Evolutionary conservation across 2,888 invertebrate genomes (phyloP), one percentile per base, ranked within the genome.

Genomic region (Andricus quercusramuli): DNA sequence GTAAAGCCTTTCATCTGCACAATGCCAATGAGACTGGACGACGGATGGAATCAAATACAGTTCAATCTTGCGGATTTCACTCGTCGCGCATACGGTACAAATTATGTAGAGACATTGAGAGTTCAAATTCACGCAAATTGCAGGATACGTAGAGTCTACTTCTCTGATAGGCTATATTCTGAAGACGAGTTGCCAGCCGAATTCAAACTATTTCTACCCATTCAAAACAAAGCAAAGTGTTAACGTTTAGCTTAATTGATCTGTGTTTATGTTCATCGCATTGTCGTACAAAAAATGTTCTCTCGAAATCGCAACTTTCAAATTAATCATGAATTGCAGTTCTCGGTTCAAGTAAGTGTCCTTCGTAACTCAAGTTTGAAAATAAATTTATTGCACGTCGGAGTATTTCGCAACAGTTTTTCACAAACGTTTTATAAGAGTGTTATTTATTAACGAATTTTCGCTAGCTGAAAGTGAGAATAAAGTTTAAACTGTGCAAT

Each of bases 121-220:
- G 96, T 99, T 56, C 97, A 99, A 95, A 97, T 99, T 82, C 99
- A 99, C 93, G 99, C 99, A 13, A 99, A 99, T 93, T 98, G 98
- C 89, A 95, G 99, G 85, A 96, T 99, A 89, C 94, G 99, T 81
- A 95, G 99, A 93, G 97, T 94, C 89, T 98, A 97, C 92, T 97
- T 98, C 93, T 97, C 97, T n/a, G 97, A 98, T 93, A 94, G 98
- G 90, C 94, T 99, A 77, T 99, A 99, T 93, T 97, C 98, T 2
- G 99, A 99, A 94, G 99, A 99, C 92, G 99, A 99, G 93, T 93
- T 99, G 85, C 99, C 99, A 20, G 98, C 98, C 41, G 99, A 99
- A 93, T 99, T 99, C 93, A 99, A 99, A 94, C 94, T 99, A 79
- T 99, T 99, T 94, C 95, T 99, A 86, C 99, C 99, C 0, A 98